Evolutionary conservation across 2,888 invertebrate species (phyloP).

Genomic region (Nymphalis urticae): DNA sequence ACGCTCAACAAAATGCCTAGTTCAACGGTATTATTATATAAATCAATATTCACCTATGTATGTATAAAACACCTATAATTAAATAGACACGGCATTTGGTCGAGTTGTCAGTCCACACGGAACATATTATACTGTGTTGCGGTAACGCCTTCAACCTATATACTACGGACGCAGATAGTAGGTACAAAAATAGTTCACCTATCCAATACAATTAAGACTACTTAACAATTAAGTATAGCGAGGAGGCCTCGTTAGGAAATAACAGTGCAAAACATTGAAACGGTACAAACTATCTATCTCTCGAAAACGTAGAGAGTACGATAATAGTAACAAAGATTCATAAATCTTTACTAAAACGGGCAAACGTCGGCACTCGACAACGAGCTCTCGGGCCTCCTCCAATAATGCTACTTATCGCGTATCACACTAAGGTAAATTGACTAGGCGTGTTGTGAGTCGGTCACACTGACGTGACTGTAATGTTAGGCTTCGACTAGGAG

Average conservation of each 20-base stretch:
- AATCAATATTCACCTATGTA: slow-evolving; percentile 35
- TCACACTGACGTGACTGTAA: slow-evolving; percentile 53
- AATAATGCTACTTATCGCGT: slow-evolving; percentile 76
- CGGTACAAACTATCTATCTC: slow-evolving; percentile 14
- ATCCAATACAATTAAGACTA: slow-evolving; percentile 79
- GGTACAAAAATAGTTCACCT: slow-evolving; percentile 82
- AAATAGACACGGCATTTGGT: slow-evolving; percentile 51
- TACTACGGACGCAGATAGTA: slow-evolving; percentile 73
- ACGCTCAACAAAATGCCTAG: slow-evolving; percentile 52
- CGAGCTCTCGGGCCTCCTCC: slow-evolving; percentile 47
- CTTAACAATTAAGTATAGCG: slow-evolving; percentile 79
- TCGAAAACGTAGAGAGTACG: slow-evolving; percentile 11
- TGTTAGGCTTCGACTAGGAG: slow-evolving; percentile 43
- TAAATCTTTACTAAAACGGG: slow-evolving; percentile 20
- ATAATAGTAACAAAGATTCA: slow-evolving; percentile 27
- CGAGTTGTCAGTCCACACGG: slow-evolving; percentile 56
- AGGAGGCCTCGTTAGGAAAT: slow-evolving; percentile 58
- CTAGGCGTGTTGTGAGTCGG: slow-evolving; percentile 78
- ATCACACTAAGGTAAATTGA: slow-evolving; percentile 82
- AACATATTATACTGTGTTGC: slow-evolving; percentile 61
- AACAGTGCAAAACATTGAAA: slow-evolving; percentile 39
- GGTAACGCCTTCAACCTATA: slow-evolving; percentile 73
- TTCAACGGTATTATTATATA: slow-evolving; percentile 40
- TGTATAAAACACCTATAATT: slow-evolving; percentile 33
- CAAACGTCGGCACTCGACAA: slow-evolving; percentile 4